Evolutionary conservation across 2,888 invertebrate species (phyloP).

Genomic region (Catocala fraxini): DNA sequence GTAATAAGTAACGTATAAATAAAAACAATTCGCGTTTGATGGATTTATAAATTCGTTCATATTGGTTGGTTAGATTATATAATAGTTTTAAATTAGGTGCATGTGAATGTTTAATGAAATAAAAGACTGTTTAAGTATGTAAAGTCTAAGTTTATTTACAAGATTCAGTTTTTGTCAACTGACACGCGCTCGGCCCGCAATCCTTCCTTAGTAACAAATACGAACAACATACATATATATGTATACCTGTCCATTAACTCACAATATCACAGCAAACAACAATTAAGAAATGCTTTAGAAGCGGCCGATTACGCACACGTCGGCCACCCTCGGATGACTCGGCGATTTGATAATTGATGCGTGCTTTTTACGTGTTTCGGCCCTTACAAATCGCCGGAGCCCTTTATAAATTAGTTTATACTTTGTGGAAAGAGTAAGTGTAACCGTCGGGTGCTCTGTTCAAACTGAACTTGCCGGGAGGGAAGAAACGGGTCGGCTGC

Average conservation of each 20-base stretch:
- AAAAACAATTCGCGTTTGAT: no score
- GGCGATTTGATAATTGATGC: slow-evolving; percentile 80
- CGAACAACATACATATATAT: slow-evolving; percentile 63
- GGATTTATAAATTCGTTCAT: no score
- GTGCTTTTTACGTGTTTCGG: slow-evolving; percentile 75
- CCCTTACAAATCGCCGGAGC: slow-evolving; percentile 75
- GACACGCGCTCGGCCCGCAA: slow-evolving; percentile 63
- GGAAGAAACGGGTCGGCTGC: slow-evolving; percentile 92
- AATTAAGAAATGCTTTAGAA: slow-evolving; percentile 83
- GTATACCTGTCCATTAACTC: slow-evolving; percentile 81
- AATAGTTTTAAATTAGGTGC: no score
- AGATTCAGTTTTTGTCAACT: slow-evolving; percentile 69
- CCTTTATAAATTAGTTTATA: slow-evolving; percentile 75
- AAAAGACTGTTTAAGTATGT: slow-evolving; percentile 44
- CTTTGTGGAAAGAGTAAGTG: slow-evolving; percentile 94
- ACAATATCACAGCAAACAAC: slow-evolving; percentile 87
- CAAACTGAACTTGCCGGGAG: slow-evolving; percentile 94
- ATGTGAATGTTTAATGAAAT: slow-evolving; percentile 15
- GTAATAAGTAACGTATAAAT: no score
- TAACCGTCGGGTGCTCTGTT: slow-evolving; percentile 96
- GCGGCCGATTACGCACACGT: slow-evolving; percentile 65
- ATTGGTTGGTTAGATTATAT: no score
- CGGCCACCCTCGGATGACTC: slow-evolving; percentile 76
- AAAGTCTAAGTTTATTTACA: slow-evolving; percentile 82
- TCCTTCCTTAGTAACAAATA: slow-evolving; percentile 72